Conservation (phyloP, 1,140 invertebrate genomes). For the Lineus longissimus region DNA sequence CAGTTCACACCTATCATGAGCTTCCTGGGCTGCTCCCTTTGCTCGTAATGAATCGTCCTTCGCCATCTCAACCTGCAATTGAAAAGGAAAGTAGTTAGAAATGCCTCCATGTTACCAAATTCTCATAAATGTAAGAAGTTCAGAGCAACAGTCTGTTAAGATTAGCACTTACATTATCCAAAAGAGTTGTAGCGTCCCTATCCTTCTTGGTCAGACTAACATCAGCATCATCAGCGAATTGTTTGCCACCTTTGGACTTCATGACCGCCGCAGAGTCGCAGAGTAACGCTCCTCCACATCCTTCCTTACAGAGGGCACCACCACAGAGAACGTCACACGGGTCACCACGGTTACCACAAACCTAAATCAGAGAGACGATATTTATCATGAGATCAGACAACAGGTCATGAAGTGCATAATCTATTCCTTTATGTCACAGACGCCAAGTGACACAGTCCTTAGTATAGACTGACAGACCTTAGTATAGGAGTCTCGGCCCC, state of each 20-base stretch:
- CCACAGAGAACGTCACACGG: slow-evolving; percentile 88
- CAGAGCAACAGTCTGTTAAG: no score
- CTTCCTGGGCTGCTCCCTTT: slow-evolving; percentile 60
- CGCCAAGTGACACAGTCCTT: no score
- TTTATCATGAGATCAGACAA: not conserved
- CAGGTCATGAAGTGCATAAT: no score
- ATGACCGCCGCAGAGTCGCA: slow-evolving; percentile 85
- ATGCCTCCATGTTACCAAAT: no score
- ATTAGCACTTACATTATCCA: slow-evolving; percentile 52
- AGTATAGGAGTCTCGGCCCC: no score
- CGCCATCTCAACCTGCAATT: slow-evolving; percentile 59
- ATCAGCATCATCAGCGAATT: slow-evolving; percentile 79
- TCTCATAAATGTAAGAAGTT: no score
- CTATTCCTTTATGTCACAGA: no score
- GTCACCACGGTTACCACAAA: slow-evolving; percentile 80
- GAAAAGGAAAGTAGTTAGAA: slow-evolving; percentile 11
- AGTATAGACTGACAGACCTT: no score
- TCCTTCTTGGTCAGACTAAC: slow-evolving; percentile 75
- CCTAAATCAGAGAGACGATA: slow-evolving; percentile 55
- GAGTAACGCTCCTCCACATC: slow-evolving; percentile 78
- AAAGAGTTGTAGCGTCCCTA: slow-evolving; percentile 67
- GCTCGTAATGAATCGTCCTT: slow-evolving; percentile 60
- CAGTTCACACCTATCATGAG: slow-evolving; percentile 58
- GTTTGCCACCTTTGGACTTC: slow-evolving; percentile 78
- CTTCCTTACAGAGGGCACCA: slow-evolving; percentile 81